Evolutionary conservation across 2,888 invertebrate species (phyloP).

Genomic region (Drosophila lacicola): DNA sequence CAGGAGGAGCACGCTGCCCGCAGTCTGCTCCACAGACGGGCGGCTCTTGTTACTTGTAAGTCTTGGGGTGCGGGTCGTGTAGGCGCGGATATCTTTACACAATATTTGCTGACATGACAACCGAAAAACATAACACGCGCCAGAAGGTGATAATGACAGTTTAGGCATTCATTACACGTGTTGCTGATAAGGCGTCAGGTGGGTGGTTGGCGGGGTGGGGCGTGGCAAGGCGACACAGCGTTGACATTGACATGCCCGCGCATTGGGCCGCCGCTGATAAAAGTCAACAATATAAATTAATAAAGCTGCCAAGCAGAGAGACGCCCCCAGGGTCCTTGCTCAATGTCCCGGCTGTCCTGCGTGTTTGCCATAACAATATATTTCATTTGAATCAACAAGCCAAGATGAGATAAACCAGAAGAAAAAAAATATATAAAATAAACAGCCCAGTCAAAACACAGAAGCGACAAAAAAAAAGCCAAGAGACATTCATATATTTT

Average conservation of each 20-base stretch:
- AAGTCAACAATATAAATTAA: constrained; percentile 82
- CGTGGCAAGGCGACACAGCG: constrained; percentile 29
- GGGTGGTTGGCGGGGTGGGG: neutral
- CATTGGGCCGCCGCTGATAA: constrained; percentile 64
- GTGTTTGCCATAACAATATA: constrained; percentile 81
- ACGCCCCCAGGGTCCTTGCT: constrained; percentile 60
- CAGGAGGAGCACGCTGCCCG: constrained; percentile 40
- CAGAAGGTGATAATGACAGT: constrained; percentile 79
- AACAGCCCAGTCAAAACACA: constrained; percentile 27
- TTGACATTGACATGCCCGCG: constrained; percentile 69
- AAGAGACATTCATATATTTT: constrained; percentile 62
- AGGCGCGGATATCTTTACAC: constrained; percentile 65
- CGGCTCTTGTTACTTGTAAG: constrained; percentile 45
- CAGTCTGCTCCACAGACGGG: constrained; percentile 11
- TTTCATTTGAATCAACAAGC: constrained; percentile 80
- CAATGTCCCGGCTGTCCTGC: constrained; percentile 64
- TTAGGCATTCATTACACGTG: constrained; percentile 81
- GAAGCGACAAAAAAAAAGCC: constrained; percentile 17
- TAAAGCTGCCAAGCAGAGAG: constrained; percentile 72
- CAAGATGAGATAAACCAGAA: constrained; percentile 20
- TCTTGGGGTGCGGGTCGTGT: constrained; percentile 16
- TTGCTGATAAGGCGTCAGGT: constrained; percentile 73
- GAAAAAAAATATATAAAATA: constrained; percentile 7
- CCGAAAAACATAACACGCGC: constrained; percentile 73
- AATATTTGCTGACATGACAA: constrained; percentile 81